Evolutionary conservation across 2,797 vertebrate genomes (phyloP), one percentile per base, ranked within the genome.

Genomic region (Pipistrellus kuhlii): DNA sequence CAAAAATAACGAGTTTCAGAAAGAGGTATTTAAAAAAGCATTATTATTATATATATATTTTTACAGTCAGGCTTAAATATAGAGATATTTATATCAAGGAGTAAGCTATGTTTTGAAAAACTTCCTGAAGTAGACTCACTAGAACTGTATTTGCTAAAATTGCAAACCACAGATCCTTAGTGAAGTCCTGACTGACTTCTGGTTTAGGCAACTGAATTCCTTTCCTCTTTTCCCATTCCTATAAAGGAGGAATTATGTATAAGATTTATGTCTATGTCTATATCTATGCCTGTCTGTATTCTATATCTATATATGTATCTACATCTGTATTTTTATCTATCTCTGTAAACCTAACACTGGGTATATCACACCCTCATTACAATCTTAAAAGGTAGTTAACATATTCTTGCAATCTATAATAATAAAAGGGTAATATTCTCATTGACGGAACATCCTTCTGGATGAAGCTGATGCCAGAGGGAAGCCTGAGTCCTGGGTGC

Each of bases 71-170:
- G 13, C 21, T 91, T 55, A 75, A 69, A 83, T 89, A 23, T 66
- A 80, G 41, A 81, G 1, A 86, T 10, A 55, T 35, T 75, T 41
- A 13, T 41, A 83, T 80, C 8, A 80, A 53, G 18, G 25, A 23
- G 5, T 66, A 68, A 83, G 35, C 21, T 55, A 38, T 64, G 21
- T 59, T n/a, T 27, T 11, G 2, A 21, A 89, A 18, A 73, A 55
- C 13, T 59, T 90, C 25, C 48, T 77, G 57, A 87, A 78, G 41
- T 12, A 88, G 23, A 88, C 27, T 35, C 55, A 72, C 66, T 72
- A 72, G 5, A 91, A 48, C 53, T 77, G 23, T 30, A 86, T 89
- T 80, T 84, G 59, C 20, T 81, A 84, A 85, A 90, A 83, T 59
- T 73, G 23, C 48, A 82, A 88, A 82, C 11, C 77, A 69, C 30